Base-by-base conservation (phyloP, 1,140 invertebrate species). In the Limonius californicus region DNA sequence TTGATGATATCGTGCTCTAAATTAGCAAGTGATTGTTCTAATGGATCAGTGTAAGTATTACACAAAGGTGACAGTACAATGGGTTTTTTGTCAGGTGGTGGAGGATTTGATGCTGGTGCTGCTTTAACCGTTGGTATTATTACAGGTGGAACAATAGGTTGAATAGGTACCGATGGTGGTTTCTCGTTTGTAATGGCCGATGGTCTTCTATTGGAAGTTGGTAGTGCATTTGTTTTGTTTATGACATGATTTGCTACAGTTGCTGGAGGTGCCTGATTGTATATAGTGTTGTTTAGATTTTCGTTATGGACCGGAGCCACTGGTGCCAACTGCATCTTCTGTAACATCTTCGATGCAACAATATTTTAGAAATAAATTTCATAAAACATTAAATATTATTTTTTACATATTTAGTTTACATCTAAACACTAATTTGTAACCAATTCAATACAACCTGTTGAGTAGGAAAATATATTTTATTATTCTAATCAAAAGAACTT, bases 11-110 rank as follows among this genome's bases (percentile, higher is more conserved):
- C 82, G 30, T 83, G 80, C 73, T 87, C 85, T 14, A 87, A 71
- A 61, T 81, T 85, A 32, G 85, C 85, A 56, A 87, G 76, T 20
- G 85, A 85, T 64, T 85, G 80, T 72, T 87, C 85, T 63, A 87
- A 78, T n/a, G 85, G 84, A 73, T 87, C 85, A 43, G 70, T 79
- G 74, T 70, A 82, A 72, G 72, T 76, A 71, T 19, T 76, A 69
- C 55, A 68, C 61, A 62, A 70, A 57, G 66, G 78, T 27, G 68
- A 67, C 11, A 70, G 16, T 68, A 74, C 54, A 67, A 72, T 68
- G 30, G 70, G 55, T 71, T 76, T 71, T 69, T 76, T 68, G 63
- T 76, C 73, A 1, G 71, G 70, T 12, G 74, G 72, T 9, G 73
- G 69, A 4, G 7, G 4, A 19, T 71, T 68, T 15, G 77, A 78